Evolutionary conservation across 2,113 vertebrate species (phyloP), one percentile per base, ranked within the genome.

Genomic region (Elephas maximus): DNA sequence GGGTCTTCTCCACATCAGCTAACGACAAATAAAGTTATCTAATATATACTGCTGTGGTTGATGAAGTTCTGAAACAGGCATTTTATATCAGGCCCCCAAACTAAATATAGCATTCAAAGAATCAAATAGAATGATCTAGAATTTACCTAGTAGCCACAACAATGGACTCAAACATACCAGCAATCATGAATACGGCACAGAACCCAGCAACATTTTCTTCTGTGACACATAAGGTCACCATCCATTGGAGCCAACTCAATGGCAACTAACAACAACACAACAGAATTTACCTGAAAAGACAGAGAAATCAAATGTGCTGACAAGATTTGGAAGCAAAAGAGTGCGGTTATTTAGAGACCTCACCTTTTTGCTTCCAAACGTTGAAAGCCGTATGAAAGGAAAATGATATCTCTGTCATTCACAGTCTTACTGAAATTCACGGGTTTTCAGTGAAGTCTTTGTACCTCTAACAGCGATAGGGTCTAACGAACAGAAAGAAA

Each of bases 381-480:
- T 48, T 48, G 48, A 48, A 48, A 62, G 9, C 12, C 76, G 6
- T 41, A 71, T 86, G 12, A 94, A 87, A 73, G 28, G 14, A 3
- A 41, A 95, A 81, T 18, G 8, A 80, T 51, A 60, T 51, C 30
- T 81, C 26, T 37, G 83, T 41, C 33, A 84, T 44, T 65, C 62
- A 65, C 8, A 89, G 20, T 26, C 69, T 88, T 91, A 81, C 8
- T 69, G 44, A 91, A 93, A 84, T 93, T 95, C 71, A 85, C 8
- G 79, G 2, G 53, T 94, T 93, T 96, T 96, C 63, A 95, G 9
- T 94, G 71, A 97, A 77, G 51, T 74, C 91, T 97, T 96, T 95
- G 71, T 91, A 44, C 9, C 60, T 63, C 57, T 91, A 92, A 93
- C 11, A 71, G 73, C 91, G 62, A 81, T 91, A 57, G n/a, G 51